Evolutionary conservation across 1,140 invertebrate genomes (phyloP), one percentile per base, ranked within the genome.

Genomic region (Drosophila fuyamai): DNA sequence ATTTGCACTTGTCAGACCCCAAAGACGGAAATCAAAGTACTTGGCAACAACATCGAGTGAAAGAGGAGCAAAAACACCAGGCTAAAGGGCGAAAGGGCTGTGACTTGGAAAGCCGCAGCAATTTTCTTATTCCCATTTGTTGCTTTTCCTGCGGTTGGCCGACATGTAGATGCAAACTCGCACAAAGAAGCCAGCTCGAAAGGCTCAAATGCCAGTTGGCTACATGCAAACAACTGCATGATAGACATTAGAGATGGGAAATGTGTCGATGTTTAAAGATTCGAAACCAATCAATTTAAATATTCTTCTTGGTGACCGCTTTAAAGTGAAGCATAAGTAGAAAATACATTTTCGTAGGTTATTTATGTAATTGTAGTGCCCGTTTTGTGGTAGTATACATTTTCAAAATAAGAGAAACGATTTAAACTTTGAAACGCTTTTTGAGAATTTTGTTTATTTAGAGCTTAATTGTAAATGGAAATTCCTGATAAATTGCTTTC

Each of bases 21-120:
- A 6, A 70, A 70, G 51, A 57, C 65, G 65, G 65, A 71, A 71
- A 71, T 71, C 67, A 71, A 71, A 71, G 67, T 55, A n/a, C 65
- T 71, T 73, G 66, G 18, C 38, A 71, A 44, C 44, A 12, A 58
- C 65, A 50, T 32, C 57, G 29, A 43, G 44, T 32, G n/a, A 55
- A 59, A 40, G 54, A 46, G 18, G 12, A 38, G 29, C 14, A 27
- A 9, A 23, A 55, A 41, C 9, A 53, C 16, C 36, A 40, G n/a
- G 18, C 32, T 29, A 40, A 44, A 10, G 14, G 27, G 5, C 38
- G 18, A 16, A 59, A 9, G 58, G 27, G 32, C 18, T 38, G 14
- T 7, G 38, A 13, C 18, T 18, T 14, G 36, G 9, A 9, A 48
- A 41, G 23, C 51, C 51, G 32, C 18, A 70, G 46, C 43, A 58